These are phyloP conservation scores for Pangasius macronema DNA, from an alignment of 2,797 vertebrate species.

Conservation along the genomic window DNA sequence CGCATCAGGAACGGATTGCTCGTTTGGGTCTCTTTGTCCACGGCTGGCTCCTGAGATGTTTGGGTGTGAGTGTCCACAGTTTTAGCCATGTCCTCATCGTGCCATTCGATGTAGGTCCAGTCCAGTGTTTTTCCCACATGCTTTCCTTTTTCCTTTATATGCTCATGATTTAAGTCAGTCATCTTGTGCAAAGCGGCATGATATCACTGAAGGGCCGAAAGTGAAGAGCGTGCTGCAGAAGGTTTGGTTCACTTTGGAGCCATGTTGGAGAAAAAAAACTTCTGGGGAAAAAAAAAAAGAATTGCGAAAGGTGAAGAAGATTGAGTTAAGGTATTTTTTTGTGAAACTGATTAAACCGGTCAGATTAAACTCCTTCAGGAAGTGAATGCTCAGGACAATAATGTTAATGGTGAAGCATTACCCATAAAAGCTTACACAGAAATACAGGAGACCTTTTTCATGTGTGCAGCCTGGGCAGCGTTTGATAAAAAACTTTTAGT, in stretches of 20 bases:
- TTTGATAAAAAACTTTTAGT: neutral
- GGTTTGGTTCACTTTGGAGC: slow-evolving; percentile 8
- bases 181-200: slow-evolving; percentile 72
- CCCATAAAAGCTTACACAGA: neutral
- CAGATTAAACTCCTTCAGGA: neutral
- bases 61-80: slow-evolving; percentile 69
- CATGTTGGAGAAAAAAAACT: neutral
- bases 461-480: neutral
- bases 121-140: slow-evolving; percentile 67
- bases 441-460: neutral
- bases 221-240: slow-evolving; percentile 40
- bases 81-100: slow-evolving; percentile 61
- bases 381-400: neutral
- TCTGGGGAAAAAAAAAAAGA: neutral
- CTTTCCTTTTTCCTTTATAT: slow-evolving; percentile 66
- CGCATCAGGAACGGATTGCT: slow-evolving; percentile 72
- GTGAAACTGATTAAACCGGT: neutral
- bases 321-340: neutral
- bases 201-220: slow-evolving; percentile 59
- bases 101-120: slow-evolving; percentile 76
- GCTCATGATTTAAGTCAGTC: slow-evolving; percentile 71
- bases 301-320: slow-evolving; percentile 1
- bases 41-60: slow-evolving; percentile 57
- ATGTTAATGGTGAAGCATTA: slow-evolving; percentile 1
- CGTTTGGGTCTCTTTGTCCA: slow-evolving; percentile 75